These are phyloP conservation scores for Oikopleura dioica DNA, from an alignment of 23 tunicate species.

Conservation along the genomic window DNA sequence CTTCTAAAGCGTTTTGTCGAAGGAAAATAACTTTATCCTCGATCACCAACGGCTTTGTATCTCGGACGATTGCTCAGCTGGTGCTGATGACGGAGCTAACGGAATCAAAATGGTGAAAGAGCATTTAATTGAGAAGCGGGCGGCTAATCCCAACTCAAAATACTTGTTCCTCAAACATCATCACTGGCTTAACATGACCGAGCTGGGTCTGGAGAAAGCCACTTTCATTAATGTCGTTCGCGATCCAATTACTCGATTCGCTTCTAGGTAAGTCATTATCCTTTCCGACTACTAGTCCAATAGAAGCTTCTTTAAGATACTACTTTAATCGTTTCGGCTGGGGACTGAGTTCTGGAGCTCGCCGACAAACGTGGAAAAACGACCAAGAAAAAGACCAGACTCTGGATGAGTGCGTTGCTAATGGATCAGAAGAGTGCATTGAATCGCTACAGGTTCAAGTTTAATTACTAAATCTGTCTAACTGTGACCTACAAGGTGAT, in stretches of 20 bases:
- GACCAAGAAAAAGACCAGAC: too few relatives aligned
- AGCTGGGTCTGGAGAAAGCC: not conserved
- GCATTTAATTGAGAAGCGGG: not conserved
- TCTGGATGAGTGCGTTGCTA: too few relatives aligned
- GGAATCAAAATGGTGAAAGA: not conserved
- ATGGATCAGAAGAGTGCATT: too few relatives aligned
- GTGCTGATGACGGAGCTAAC: not conserved
- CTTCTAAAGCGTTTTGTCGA: too few relatives aligned
- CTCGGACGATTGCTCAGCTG: not conserved
- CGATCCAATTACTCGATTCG: not conserved
- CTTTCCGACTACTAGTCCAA: too few relatives aligned
- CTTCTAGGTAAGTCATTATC: too few relatives aligned
- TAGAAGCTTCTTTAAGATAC: too few relatives aligned
- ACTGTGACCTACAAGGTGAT: not conserved
- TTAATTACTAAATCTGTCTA: too few relatives aligned
- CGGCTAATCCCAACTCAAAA: not conserved
- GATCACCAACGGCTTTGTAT: not conserved
- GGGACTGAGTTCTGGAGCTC: too few relatives aligned
- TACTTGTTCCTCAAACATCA: not conserved
- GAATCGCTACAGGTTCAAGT: too few relatives aligned
- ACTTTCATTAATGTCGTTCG: not conserved
- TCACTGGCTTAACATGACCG: not conserved
- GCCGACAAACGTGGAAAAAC: too few relatives aligned
- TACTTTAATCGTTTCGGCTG: not conserved
- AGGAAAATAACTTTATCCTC: not conserved